Base-by-base conservation (phyloP, 2,113 vertebrate genomes). In the Hypocryptadius cinnamomeus region DNA sequence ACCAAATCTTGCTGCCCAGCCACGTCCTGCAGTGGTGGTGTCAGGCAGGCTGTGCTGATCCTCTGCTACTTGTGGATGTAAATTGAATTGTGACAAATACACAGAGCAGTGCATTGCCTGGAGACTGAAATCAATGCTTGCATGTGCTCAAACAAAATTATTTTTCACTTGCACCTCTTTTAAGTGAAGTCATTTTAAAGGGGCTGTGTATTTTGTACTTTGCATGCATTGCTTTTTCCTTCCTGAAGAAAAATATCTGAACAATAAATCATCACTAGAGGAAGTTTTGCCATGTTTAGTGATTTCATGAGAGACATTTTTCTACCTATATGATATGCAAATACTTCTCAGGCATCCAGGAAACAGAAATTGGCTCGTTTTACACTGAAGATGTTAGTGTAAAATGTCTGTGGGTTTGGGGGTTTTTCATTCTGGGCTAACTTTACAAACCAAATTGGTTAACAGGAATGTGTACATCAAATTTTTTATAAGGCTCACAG, bases 21-120 rank as follows among this genome's bases (percentile, higher is more conserved):
- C 2, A 4, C 71, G 76, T 57, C 72, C 87, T 61, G 72, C 68
- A 24, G 35, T 3, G 10, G 12, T 12, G 21, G 7, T 27, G 13
- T 4, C 13, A 47, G 33, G 44, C 54, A 53, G 33, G 9, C 0
- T 86, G 63, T 33, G 59, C 70, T 63, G 54, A 22, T 53, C 37
- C 40, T 35, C 11, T 24, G 66, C 35, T 87, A 2, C 70, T 53
- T 20, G 54, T 31, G 87, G 44, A 68, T 87, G 51, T 45, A 87
- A 94, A 87, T 56, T 64, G 56, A 94, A 79, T 80, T 91, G 71
- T 86, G 71, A 93, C 82, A 80, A 79, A 90, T 59, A 42, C 23
- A 14, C 20, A 40, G 50, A 61, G 39, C 78, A 31, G 4, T 30
- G 23, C 53, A 27, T 91, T 86, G 79, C 79, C 79, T 76, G 53